Conservation (phyloP, 1,140 invertebrate species). For the Lucilia cuprina region DNA sequence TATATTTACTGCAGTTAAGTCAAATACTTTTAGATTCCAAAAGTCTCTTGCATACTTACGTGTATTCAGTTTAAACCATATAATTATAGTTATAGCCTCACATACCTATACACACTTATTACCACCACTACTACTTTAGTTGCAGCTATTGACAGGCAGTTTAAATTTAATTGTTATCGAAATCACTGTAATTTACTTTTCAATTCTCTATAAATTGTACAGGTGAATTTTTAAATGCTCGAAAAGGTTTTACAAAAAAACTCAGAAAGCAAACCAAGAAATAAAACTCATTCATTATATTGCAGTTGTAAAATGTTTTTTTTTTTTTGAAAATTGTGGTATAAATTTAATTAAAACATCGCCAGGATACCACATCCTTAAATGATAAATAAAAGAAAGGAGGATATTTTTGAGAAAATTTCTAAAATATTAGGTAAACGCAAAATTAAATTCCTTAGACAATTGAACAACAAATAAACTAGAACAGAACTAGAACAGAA, state of each 20-base stretch:
- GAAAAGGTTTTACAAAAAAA: background rate
- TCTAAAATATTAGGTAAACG: too few species aligned
- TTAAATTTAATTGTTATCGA: constrained; percentile 15
- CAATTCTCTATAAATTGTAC: background rate
- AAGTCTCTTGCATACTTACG: background rate
- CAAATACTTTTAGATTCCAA: background rate
- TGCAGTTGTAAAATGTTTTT: background rate
- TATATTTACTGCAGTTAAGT: background rate
- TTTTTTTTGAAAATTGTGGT: background rate
- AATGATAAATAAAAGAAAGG: background rate
- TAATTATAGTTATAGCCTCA: background rate
- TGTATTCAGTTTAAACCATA: background rate
- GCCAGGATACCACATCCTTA: constrained; percentile 3
- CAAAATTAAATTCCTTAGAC: too few species aligned
- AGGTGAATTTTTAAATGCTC: background rate
- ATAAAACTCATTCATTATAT: background rate
- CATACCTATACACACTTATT: background rate
- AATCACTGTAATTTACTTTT: constrained; percentile 12
- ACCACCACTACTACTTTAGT: background rate
- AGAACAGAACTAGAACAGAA: too few species aligned
- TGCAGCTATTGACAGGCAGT: background rate
- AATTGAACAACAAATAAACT: too few species aligned
- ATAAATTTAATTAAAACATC: constrained; percentile 5
- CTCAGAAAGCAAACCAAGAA: background rate
- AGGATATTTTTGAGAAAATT: background rate